Base-by-base conservation (phyloP, 2,888 invertebrate genomes). In the Thecophora atra region DNA sequence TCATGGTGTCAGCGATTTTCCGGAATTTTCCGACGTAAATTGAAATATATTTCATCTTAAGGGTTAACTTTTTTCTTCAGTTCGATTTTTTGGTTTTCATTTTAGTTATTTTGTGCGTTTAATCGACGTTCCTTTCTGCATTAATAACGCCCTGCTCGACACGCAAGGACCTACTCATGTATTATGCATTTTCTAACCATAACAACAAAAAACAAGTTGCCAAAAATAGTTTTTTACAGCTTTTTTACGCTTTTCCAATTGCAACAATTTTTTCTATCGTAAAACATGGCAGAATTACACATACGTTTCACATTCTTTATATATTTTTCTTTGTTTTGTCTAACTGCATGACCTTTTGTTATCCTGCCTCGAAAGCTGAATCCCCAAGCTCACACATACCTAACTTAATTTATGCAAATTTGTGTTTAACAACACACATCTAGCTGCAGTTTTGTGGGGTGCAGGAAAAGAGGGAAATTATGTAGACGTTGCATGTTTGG, bases 351-450 rank as follows among this genome's bases (percentile, higher is more conserved):
- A 54, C 56, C 63, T 62, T 42, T 62, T 69, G 54, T 72, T 74
- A 70, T 70, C 72, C 70, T 72, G 68, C 54, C 54, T n/a, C 3
- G 37, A 6, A 37, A 37, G 37, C 37, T 37, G 37, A 37, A 37
- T 37, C 37, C 11, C 6, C 37, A 37, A 37, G 37, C 37, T 8
- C 37, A 37, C 7, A 37, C 72, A 60, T 54, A 71, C 71, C 52
- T 71, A 69, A 69, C 72, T 77, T 76, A 73, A 77, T 77, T 74
- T 77, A 77, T 77, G 77, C 75, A 77, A 77, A 76, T 76, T 77
- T 75, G 73, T 73, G 74, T 76, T 76, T 74, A 77, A 76, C 77
- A 77, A 76, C 75, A 75, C 75, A 76, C 73, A 73, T 76, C 72
- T 75, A 75, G 72, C 71, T 37, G 11, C 37, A 72, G 75, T 75